Evolutionary conservation across 2,888 invertebrate species (phyloP), one percentile per base, ranked within the genome.

Genomic region (Eurytoma californica): DNA sequence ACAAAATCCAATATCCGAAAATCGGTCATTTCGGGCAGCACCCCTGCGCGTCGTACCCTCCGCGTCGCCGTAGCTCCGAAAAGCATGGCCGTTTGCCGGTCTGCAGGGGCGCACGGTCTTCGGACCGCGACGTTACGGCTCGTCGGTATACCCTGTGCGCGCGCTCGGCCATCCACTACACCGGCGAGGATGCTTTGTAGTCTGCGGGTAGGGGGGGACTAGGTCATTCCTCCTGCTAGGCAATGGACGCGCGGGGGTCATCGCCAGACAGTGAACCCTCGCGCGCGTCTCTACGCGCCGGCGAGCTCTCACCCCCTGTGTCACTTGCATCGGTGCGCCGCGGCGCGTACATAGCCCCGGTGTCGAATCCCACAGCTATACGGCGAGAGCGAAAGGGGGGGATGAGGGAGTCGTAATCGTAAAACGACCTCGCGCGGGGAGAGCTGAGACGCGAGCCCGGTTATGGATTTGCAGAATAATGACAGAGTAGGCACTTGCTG

Each of bases 171-270:
- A 4, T 28, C 16, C 39, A 30, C 12, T n/a, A 39, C 39, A 39
- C 39, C 39, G 5, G 3, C 49, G 39, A 28, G 4, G 28, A 49
- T 24, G 20, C 51, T 67, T 51, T 60, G 58, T 75, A 39, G 20
- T 24, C 39, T 39, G 28, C n/a, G 65, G 61, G 47, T 60, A 24
- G 53, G 78, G 67, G 24, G 51, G 39, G 51, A 79, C 73, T 79
- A 28, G 79, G 79, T 79, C 79, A 79, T 79, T 73, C 73, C 73
- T 79, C 79, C 73, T 73, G 68, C 60, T 47, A 14, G 16, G n/a
- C 51, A 24, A 53, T 18, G 51, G 4, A 18, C 14, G 30, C 9
- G 24, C 16, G 55, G 76, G 68, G 76, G 76, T 77, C 65, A 77
- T 24, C 63, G 51, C 65, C 70, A 77, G 77, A 70, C 69, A 72